Percentiles rank a stretch among this genome's conserved stretches.
phyloP scores from a whole-genome alignment of 64 coral and sea anemone genomes.

The Montipora cactus region DNA sequence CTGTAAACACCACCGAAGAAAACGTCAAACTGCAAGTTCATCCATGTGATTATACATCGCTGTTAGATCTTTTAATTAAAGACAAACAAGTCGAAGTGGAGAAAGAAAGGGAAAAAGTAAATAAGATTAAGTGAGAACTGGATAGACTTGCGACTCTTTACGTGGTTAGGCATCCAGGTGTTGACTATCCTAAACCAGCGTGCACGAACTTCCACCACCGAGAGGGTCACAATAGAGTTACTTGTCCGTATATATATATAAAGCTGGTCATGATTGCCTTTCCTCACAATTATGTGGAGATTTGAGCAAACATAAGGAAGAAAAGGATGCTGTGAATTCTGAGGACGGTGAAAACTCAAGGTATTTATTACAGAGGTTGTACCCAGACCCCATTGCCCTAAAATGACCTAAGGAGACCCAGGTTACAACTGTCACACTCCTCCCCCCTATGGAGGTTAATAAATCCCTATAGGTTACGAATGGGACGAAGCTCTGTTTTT shows the following conservation, averaged over 20 bases:
- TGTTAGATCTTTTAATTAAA: constrained; percentile 48
- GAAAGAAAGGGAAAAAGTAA: constrained; percentile 2
- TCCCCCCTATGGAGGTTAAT: not conserved
- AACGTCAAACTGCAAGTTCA: not conserved
- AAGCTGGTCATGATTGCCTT: too few species aligned
- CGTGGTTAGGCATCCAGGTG: not conserved
- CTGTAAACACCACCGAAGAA: not conserved
- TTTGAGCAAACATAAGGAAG: too few species aligned
- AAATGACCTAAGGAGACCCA: not conserved
- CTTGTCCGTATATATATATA: too few species aligned
- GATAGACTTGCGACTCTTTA: constrained; percentile 8
- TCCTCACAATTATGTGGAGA: too few species aligned
- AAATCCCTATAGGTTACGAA: not conserved
- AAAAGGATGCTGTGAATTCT: too few species aligned
- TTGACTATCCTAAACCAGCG: too few species aligned
- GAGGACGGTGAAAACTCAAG: too few species aligned
- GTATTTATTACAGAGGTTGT: too few species aligned
- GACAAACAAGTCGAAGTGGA: constrained; percentile 30
- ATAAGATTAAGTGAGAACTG: not conserved
- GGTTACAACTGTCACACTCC: not conserved
- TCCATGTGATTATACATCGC: not conserved
- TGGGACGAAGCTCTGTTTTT: not conserved
- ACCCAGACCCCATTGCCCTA: not conserved
- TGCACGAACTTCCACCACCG: too few species aligned
- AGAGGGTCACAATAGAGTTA: too few species aligned